phyloP scores from a whole-genome alignment of 1,140 invertebrate species.

The Nautilus pompilius region DNA sequence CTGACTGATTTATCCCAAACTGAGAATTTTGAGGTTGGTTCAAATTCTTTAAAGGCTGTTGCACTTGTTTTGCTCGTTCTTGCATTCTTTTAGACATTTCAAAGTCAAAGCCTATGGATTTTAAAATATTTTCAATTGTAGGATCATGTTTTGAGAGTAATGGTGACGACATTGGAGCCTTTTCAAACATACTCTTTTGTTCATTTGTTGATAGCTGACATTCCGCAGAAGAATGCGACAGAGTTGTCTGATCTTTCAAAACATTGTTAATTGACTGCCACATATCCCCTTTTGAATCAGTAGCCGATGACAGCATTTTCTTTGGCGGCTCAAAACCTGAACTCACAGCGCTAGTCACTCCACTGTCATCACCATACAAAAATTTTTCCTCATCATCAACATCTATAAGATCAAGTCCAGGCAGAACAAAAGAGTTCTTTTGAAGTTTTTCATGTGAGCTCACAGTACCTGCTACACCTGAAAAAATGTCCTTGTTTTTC shows the following conservation, averaged over 20 bases:
- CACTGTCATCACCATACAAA: conserved; percentile 36
- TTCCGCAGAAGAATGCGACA: background rate
- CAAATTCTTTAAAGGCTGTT: conserved; percentile 21
- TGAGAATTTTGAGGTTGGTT: conserved; percentile 5
- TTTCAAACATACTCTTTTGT: background rate
- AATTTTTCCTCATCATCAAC: conserved; percentile 49
- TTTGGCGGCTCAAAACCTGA: too few species aligned
- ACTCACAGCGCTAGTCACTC: background rate
- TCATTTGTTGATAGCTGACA: background rate
- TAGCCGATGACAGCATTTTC: background rate
- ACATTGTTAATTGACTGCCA: background rate
- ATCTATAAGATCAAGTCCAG: too few species aligned
- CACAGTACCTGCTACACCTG: too few species aligned
- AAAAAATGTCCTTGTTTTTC: too few species aligned
- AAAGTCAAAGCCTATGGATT: conserved; percentile 54
- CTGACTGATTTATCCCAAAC: conserved; percentile 36
- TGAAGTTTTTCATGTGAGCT: too few species aligned
- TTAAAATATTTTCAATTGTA: conserved; percentile 52
- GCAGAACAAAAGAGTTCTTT: too few species aligned
- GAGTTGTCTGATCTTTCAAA: background rate
- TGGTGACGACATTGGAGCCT: background rate
- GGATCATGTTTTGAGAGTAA: conserved; percentile 20
- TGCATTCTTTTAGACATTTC: conserved; percentile 53
- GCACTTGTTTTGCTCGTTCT: conserved; percentile 38
- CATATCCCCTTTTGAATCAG: background rate